A percentile compares a stretch with the other conserved stretches of the same genome.
phyloP scores from a whole-genome alignment of 2,113 vertebrate species.

The Callocephalon fimbriatum region DNA sequence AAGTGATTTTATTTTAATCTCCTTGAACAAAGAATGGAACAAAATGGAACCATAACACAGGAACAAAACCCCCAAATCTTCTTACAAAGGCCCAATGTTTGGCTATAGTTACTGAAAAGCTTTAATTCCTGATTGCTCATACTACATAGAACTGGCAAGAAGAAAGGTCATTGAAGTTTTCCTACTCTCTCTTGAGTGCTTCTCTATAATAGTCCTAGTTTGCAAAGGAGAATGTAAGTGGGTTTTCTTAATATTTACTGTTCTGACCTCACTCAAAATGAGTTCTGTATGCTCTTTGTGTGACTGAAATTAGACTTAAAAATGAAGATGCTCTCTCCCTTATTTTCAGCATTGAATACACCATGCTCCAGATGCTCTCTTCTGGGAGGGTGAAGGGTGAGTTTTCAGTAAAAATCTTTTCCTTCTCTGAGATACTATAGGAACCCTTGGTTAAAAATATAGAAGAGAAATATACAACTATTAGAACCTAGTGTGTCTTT shows the following conservation, averaged over 20 bases:
- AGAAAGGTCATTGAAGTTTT: constrained; percentile 32
- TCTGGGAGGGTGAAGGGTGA: not conserved
- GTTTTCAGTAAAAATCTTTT: not conserved
- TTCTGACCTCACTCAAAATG: not conserved
- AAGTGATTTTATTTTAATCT: not conserved
- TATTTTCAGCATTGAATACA: not conserved
- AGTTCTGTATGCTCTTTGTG: not conserved
- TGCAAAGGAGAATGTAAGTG: not conserved
- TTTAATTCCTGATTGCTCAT: constrained; percentile 9
- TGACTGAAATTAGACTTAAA: not conserved
- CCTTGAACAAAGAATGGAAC: not conserved
- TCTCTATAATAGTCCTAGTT: not conserved
- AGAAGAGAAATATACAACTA: not conserved
- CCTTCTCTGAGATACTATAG: not conserved
- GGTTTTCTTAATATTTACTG: constrained; percentile 1
- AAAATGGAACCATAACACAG: not conserved
- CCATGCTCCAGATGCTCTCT: not conserved
- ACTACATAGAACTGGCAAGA: not conserved
- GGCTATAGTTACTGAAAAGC: not conserved
- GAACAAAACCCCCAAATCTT: not conserved
- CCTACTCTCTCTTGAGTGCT: not conserved
- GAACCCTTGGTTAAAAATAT: not conserved
- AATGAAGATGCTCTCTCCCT: not conserved
- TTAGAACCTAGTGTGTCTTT: not conserved
- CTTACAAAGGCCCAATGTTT: not conserved